Evolutionary conservation across 2,113 vertebrate genomes (phyloP).

Genomic region (Harpagus bidentatus): DNA sequence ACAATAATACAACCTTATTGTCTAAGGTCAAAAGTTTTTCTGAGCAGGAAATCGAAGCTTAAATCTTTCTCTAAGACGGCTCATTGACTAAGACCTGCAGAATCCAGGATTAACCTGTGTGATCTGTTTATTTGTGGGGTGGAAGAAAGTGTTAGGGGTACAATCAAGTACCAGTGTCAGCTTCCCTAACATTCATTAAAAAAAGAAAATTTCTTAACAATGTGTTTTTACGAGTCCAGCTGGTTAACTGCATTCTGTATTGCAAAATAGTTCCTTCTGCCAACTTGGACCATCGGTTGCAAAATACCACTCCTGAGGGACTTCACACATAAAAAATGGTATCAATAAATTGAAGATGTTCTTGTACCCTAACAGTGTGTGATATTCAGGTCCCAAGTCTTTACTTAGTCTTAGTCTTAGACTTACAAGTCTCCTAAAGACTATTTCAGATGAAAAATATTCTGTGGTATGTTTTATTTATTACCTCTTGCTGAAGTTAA

Average conservation of each 20-base stretch:
- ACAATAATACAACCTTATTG: background rate
- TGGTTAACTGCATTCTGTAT: background rate
- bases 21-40: background rate
- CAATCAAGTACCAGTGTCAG: background rate
- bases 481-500: background rate
- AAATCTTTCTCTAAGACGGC: background rate
- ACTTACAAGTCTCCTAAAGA: background rate
- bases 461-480: background rate
- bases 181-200: background rate
- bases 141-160: background rate
- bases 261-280: background rate
- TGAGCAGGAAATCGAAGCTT: background rate
- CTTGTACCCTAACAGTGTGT: fast-evolving
- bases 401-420: background rate
- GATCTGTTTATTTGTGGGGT: background rate
- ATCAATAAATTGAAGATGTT: background rate
- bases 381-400: background rate
- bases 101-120: background rate
- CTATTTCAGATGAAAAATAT: background rate
- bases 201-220: background rate
- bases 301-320: background rate
- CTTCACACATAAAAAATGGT: background rate
- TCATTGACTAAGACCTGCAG: background rate
- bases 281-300: background rate
- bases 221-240: background rate